These are phyloP conservation scores for Helarctos malayanus DNA, from an alignment of 2,797 vertebrate genomes.

Conservation along the genomic window DNA sequence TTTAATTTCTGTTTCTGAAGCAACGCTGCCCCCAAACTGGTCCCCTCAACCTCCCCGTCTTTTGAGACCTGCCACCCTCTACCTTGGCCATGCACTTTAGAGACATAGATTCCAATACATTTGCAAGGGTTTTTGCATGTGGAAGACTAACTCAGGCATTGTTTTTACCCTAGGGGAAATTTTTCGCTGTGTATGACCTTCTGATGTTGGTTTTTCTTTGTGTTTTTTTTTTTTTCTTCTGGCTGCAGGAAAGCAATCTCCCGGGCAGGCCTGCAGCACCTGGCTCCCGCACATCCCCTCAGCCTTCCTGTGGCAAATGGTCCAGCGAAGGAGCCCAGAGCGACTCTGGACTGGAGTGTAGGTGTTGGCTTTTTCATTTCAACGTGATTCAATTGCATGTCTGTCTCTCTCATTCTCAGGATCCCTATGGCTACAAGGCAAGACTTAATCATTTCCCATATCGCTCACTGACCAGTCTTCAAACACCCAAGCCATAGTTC, in stretches of 20 bases:
- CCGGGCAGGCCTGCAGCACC: slow-evolving; percentile 97
- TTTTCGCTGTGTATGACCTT: slow-evolving; percentile 54
- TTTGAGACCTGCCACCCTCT: not conserved
- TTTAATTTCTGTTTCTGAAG: not conserved
- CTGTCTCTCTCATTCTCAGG: not conserved
- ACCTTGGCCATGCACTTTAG: not conserved
- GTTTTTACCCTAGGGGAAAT: slow-evolving; percentile 44
- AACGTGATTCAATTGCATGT: not conserved
- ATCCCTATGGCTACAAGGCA: not conserved
- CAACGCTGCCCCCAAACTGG: not conserved
- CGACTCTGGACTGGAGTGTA: slow-evolving; percentile 97
- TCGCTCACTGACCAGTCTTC: not conserved
- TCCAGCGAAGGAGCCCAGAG: slow-evolving; percentile 95
- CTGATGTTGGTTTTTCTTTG: slow-evolving; percentile 81
- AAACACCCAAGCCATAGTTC: not conserved
- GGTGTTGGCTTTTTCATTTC: slow-evolving; percentile 83
- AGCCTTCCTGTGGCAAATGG: slow-evolving; percentile 95
- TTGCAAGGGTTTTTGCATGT: not conserved
- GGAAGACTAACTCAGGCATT: not conserved
- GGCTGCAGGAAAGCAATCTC: slow-evolving; percentile 97
- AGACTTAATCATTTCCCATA: not conserved
- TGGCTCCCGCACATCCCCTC: slow-evolving; percentile 93
- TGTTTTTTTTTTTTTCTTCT: slow-evolving; percentile 71
- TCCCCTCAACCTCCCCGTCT: not conserved
- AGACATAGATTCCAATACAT: not conserved